Conservation (phyloP, 1,140 invertebrate species). For the Drosophila arizonae region DNA sequence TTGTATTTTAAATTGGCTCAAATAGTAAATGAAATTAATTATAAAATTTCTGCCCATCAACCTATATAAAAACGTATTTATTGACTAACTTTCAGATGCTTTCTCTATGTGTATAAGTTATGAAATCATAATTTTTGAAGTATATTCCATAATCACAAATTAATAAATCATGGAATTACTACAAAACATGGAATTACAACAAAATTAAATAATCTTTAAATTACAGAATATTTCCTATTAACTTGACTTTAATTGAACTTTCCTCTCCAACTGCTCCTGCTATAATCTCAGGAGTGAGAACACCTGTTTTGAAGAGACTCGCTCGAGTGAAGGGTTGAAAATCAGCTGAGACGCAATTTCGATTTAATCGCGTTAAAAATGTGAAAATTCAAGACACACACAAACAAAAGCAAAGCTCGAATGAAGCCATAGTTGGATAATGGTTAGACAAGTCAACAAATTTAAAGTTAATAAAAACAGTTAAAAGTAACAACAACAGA, state of each 20-base stretch:
- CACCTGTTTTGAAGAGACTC: not conserved
- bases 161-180: too few relatives aligned
- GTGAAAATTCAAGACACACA: slow-evolving; percentile 25
- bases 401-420: not conserved
- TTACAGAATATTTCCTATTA: not conserved
- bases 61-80: too few relatives aligned
- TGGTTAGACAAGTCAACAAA: not conserved
- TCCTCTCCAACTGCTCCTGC: not conserved
- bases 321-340: slow-evolving; percentile 7
- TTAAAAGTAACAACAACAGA: slow-evolving; percentile 30
- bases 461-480: slow-evolving; percentile 26
- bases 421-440: too few relatives aligned
- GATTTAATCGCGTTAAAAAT: slow-evolving; percentile 51
- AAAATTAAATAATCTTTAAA: not conserved
- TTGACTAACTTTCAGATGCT: too few relatives aligned
- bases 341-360: slow-evolving; percentile 50
- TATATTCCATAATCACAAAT: too few relatives aligned
- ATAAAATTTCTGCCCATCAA: too few relatives aligned
- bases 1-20: too few relatives aligned
- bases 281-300: too few relatives aligned
- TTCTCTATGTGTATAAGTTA: too few relatives aligned
- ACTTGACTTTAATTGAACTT: not conserved
- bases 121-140: too few relatives aligned
- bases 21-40: too few relatives aligned
- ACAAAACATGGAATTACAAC: too few relatives aligned